Percentiles rank a stretch among this genome's conserved stretches.
phyloP scores from a whole-genome alignment of 1,140 invertebrate genomes.

The Piezodorus guildinii region DNA sequence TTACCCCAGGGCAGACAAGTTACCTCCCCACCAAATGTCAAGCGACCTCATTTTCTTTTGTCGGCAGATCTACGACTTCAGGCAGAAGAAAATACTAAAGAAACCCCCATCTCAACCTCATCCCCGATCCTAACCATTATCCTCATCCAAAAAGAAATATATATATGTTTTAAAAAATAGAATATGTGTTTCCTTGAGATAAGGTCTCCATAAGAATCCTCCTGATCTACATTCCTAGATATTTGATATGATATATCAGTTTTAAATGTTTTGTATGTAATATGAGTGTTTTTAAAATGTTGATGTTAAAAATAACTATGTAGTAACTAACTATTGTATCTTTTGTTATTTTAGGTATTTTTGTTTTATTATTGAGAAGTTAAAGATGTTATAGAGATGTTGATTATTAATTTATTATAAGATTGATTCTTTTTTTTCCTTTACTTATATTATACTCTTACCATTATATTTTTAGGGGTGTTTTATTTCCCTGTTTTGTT shows the following conservation, averaged over 20 bases:
- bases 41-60: constrained; percentile 88
- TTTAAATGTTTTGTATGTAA: constrained; percentile 2
- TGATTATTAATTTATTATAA: neutral
- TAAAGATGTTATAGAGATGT: neutral
- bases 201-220: neutral
- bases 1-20: constrained; percentile 41
- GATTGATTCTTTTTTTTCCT: neutral
- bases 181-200: neutral
- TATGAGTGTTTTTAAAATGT: neutral
- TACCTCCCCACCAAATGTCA: constrained; percentile 59
- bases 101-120: constrained; percentile 33
- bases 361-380: neutral
- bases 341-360: neutral
- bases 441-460: neutral
- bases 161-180: neutral
- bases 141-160: neutral
- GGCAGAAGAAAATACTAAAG: constrained; percentile 65
- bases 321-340: neutral
- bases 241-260: neutral
- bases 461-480: neutral
- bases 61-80: constrained; percentile 86
- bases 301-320: neutral
- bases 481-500: neutral
- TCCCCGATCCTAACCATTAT: neutral
- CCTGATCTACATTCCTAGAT: constrained; percentile 7